These are phyloP conservation scores for Chaetodon trifasciatus DNA, from an alignment of 2,797 vertebrate genomes.

Conservation along the genomic window DNA sequence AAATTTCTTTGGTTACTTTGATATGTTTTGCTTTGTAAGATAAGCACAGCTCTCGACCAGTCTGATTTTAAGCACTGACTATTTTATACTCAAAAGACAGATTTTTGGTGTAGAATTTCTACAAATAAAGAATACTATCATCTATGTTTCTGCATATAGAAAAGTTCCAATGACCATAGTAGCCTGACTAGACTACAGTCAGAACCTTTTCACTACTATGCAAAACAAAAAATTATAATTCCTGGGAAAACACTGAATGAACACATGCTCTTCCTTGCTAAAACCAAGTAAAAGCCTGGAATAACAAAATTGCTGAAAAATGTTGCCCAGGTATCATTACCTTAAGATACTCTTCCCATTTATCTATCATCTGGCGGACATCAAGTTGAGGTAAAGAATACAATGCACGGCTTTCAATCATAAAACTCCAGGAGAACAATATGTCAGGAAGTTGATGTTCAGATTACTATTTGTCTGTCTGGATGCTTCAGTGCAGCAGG, in stretches of 20 bases:
- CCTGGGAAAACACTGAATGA: background rate
- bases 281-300: background rate
- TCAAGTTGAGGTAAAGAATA: slow-evolving; percentile 30
- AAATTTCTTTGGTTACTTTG: background rate
- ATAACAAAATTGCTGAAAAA: slow-evolving; percentile 18
- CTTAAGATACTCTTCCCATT: background rate
- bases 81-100: slow-evolving; percentile 1
- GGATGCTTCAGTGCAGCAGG: slow-evolving; percentile 61
- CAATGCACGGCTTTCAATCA: slow-evolving; percentile 1
- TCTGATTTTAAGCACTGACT: background rate
- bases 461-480: slow-evolving; percentile 15
- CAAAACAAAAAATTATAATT: background rate
- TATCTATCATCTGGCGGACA: slow-evolving; percentile 16
- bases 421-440: background rate
- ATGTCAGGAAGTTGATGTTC: slow-evolving; percentile 20
- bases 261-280: background rate
- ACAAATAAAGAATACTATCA: background rate
- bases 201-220: background rate
- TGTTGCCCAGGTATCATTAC: slow-evolving; percentile 43
- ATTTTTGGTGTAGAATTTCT: background rate
- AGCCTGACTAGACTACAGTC: background rate
- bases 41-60: background rate
- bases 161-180: background rate
- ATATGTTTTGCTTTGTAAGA: background rate
- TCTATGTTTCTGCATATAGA: background rate